Conservation (phyloP, 2,113 vertebrate genomes). For the Eclectus roratus region DNA sequence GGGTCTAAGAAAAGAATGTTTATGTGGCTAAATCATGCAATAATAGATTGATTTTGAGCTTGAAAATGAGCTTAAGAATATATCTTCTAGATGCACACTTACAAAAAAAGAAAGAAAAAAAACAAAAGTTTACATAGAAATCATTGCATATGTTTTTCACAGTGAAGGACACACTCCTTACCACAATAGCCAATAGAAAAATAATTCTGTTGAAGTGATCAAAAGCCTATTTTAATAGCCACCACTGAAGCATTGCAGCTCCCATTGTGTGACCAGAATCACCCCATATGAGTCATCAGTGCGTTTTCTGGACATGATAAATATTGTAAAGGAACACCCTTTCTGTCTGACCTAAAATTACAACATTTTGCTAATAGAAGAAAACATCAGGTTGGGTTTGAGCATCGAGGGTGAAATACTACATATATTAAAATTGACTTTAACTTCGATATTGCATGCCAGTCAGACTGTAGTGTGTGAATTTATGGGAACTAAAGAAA, state of each 20-base stretch:
- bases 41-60: background rate
- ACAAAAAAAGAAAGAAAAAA: background rate
- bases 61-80: background rate
- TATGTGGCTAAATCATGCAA: background rate
- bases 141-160: background rate
- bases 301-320: background rate
- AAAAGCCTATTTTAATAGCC: background rate
- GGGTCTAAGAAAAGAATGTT: background rate
- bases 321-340: background rate
- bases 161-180: fast-evolving
- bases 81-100: background rate
- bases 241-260: background rate
- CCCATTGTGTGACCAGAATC: background rate
- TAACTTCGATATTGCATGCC: background rate
- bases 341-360: background rate
- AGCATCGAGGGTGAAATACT: background rate
- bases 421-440: background rate
- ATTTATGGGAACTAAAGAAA: background rate
- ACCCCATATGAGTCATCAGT: background rate
- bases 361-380: background rate
- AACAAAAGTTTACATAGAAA: background rate
- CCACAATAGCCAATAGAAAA: background rate
- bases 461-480: background rate
- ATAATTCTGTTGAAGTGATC: background rate
- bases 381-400: background rate